A percentile compares a stretch with the other conserved stretches of the same genome.
Evolutionary conservation across 2,113 vertebrate species (phyloP).

Genomic region (Rousettus leschenaultii): DNA sequence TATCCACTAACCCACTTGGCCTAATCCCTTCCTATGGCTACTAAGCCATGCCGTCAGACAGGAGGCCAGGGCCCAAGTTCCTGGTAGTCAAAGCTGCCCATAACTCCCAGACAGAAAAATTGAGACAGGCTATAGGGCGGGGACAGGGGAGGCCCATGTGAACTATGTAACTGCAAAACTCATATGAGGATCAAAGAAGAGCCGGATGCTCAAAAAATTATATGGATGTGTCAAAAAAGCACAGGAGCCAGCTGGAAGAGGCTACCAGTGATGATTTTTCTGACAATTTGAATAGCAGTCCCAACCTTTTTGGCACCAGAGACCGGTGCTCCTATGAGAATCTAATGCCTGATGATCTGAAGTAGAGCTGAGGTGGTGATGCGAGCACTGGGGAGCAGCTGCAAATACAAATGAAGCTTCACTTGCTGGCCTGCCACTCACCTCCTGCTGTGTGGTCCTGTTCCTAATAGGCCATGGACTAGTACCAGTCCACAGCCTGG

Average conservation of each 20-base stretch:
- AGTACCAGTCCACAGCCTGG: too few species aligned
- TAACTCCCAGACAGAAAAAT: neutral
- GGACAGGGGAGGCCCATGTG: neutral
- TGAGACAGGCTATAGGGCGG: neutral
- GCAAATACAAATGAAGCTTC: too few species aligned
- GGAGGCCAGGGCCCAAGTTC: neutral
- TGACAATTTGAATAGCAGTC: neutral
- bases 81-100: neutral
- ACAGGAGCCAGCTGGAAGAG: neutral
- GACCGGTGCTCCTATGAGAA: too few species aligned
- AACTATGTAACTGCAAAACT: neutral
- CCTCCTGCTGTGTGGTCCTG: too few species aligned
- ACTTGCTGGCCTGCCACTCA: too few species aligned
- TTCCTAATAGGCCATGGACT: too few species aligned
- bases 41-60: neutral
- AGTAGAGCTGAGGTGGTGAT: too few species aligned
- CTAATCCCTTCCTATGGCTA: neutral
- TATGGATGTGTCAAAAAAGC: neutral
- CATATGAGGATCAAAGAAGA: neutral
- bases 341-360: too few species aligned
- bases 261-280: neutral
- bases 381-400: too few species aligned
- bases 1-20: neutral
- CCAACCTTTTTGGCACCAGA: too few species aligned
- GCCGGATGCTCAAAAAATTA: neutral